These are phyloP conservation scores for Xanthorhoe spadicearia DNA, from an alignment of 2,888 invertebrate species.

Conservation along the genomic window DNA sequence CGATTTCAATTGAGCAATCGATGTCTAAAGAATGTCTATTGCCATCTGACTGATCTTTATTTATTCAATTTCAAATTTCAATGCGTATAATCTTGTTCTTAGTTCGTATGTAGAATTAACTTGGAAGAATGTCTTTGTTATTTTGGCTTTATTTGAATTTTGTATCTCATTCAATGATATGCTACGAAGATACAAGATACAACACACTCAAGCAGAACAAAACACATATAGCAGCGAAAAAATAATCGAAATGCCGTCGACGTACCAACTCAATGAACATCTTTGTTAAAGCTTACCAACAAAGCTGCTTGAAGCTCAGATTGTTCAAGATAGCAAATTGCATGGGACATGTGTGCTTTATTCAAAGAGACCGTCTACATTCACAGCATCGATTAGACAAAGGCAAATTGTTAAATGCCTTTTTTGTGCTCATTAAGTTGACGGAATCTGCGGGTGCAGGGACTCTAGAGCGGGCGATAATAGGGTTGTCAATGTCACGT, in stretches of 20 bases:
- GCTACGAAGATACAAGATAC: not conserved
- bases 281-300: constrained; percentile 19
- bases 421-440: constrained; percentile 51
- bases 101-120: not conserved
- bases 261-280: constrained; percentile 9
- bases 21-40: constrained; percentile 18
- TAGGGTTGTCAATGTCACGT: constrained; percentile 37
- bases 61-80: constrained; percentile 2
- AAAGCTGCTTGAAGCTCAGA: constrained; percentile 21
- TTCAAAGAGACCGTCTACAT: constrained; percentile 31
- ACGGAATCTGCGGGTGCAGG: constrained; percentile 57
- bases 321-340: constrained; percentile 37
- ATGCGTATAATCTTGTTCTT: not conserved
- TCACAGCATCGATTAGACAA: constrained; percentile 43
- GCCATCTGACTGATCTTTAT: constrained; percentile 15
- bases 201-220: not conserved
- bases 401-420: constrained; percentile 40
- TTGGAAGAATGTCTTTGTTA: not conserved
- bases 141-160: not conserved
- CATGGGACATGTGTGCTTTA: constrained; percentile 33
- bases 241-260: not conserved
- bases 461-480: constrained; percentile 39
- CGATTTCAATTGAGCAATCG: constrained; percentile 30
- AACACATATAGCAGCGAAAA: not conserved
- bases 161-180: not conserved